Percentiles rank a stretch among this genome's conserved stretches.
phyloP scores from a whole-genome alignment of 1,140 invertebrate species.

The Triops longicaudatus region DNA sequence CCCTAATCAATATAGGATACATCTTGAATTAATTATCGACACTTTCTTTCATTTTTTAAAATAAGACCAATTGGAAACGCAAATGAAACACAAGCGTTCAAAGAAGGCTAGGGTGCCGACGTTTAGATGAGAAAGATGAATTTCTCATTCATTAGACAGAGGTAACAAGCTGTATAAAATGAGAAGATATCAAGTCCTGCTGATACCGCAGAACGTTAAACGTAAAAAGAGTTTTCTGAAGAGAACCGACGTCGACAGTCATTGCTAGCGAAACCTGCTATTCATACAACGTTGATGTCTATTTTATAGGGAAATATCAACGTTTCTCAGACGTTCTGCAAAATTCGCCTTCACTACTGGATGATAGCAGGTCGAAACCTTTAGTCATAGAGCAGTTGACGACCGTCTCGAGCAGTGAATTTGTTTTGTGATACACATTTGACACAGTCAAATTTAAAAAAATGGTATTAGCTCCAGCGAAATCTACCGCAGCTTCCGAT shows the following conservation, averaged over 20 bases:
- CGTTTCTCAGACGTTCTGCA: not conserved
- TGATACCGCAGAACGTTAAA: not conserved
- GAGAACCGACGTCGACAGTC: not conserved
- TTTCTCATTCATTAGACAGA: too few species aligned
- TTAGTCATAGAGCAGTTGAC: not conserved
- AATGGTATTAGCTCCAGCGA: slow-evolving; percentile 21
- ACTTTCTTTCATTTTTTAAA: too few species aligned
- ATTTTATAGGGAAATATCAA: not conserved
- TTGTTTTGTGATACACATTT: not conserved
- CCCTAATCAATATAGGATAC: too few species aligned
- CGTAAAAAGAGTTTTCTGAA: not conserved
- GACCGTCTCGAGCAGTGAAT: not conserved
- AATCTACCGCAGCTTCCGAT: slow-evolving; percentile 25
- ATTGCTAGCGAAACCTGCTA: not conserved
- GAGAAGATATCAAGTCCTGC: not conserved
- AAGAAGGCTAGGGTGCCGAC: too few species aligned
- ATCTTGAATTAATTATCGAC: too few species aligned
- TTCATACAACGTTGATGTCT: not conserved
- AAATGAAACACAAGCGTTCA: too few species aligned
- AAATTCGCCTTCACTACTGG: not conserved
- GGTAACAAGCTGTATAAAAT: not conserved
- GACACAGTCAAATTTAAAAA: not conserved
- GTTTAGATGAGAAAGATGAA: too few species aligned
- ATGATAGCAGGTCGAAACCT: not conserved
- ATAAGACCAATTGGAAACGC: too few species aligned